Conservation (phyloP, 2,888 invertebrate species). For the Sphaeridia pumilis region DNA sequence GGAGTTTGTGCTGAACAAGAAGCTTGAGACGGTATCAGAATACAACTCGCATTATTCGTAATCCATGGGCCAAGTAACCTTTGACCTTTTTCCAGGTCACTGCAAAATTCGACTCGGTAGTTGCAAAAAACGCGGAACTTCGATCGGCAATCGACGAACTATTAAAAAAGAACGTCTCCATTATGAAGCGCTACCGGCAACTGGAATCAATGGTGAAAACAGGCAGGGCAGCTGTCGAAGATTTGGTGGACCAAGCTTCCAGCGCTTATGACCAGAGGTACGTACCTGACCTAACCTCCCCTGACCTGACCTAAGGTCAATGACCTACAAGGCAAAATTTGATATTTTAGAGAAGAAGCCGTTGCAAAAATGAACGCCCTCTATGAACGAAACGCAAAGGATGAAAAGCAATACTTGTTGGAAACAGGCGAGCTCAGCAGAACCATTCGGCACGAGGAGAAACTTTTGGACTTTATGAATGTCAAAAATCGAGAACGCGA, state of each 20-base stretch:
- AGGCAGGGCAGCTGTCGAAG: conserved; percentile 26
- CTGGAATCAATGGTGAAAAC: conserved; percentile 20
- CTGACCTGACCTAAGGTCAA: background rate
- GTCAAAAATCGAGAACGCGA: conserved; percentile 31
- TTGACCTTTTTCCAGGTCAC: too few species aligned
- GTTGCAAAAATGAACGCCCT: conserved; percentile 32
- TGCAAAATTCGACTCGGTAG: conserved; percentile 31
- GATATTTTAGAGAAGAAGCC: conserved; percentile 32
- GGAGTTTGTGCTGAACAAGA: conserved; percentile 26
- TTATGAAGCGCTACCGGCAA: conserved; percentile 24
- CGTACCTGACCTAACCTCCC: too few species aligned
- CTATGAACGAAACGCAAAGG: conserved; percentile 29
- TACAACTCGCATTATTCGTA: too few species aligned
- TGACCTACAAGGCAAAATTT: too few species aligned
- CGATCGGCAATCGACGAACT: conserved; percentile 25
- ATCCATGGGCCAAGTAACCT: too few species aligned
- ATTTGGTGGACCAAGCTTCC: conserved; percentile 32
- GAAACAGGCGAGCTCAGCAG: conserved; percentile 33
- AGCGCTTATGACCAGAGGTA: conserved; percentile 35
- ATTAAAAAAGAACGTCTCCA: conserved; percentile 28
- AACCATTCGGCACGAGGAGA: conserved; percentile 33
- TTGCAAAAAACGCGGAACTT: conserved; percentile 26
- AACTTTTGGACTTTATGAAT: conserved; percentile 32
- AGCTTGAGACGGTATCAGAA: conserved; percentile 35
- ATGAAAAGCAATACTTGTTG: conserved; percentile 31